Conservation (phyloP, 2,113 vertebrate species). For the Taxidea taxus region DNA sequence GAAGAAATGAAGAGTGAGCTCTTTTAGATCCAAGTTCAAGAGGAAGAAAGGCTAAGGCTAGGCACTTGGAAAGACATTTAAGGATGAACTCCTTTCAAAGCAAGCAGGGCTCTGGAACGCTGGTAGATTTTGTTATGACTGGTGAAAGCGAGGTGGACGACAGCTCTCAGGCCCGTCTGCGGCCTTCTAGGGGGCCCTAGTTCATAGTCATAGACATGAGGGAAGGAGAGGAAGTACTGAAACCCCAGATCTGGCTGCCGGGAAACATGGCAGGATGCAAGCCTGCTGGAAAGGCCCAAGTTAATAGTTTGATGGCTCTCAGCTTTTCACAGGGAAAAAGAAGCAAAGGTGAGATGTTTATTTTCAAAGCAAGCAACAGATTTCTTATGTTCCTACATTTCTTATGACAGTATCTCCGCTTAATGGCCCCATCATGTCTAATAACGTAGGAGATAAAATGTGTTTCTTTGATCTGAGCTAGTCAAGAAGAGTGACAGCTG, state of each 20-base stretch:
- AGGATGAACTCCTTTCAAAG: background rate
- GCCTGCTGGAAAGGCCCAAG: slow-evolving; percentile 46
- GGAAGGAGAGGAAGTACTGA: background rate
- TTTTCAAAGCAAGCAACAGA: slow-evolving; percentile 79
- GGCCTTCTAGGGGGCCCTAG: background rate
- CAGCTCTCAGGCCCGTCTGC: background rate
- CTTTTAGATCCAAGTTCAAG: background rate
- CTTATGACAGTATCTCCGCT: slow-evolving; percentile 77
- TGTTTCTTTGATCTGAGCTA: slow-evolving; percentile 73
- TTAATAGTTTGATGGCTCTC: slow-evolving; percentile 70
- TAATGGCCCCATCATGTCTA: slow-evolving; percentile 73
- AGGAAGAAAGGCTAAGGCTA: background rate
- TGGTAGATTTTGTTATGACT: background rate
- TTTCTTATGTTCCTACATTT: slow-evolving; percentile 76
- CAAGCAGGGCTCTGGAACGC: background rate
- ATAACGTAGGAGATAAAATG: slow-evolving; percentile 73
- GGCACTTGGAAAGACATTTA: background rate
- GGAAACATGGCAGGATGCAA: slow-evolving; percentile 9
- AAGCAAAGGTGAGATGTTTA: slow-evolving; percentile 77
- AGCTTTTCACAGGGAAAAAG: slow-evolving; percentile 63
- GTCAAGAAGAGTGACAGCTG: slow-evolving; percentile 77
- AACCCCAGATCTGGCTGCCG: background rate
- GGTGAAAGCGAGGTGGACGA: background rate
- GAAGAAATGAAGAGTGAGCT: background rate
- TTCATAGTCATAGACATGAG: background rate